These are phyloP conservation scores for Ascidia mentula DNA, from an alignment of 23 tunicate species.

Conservation along the genomic window DNA sequence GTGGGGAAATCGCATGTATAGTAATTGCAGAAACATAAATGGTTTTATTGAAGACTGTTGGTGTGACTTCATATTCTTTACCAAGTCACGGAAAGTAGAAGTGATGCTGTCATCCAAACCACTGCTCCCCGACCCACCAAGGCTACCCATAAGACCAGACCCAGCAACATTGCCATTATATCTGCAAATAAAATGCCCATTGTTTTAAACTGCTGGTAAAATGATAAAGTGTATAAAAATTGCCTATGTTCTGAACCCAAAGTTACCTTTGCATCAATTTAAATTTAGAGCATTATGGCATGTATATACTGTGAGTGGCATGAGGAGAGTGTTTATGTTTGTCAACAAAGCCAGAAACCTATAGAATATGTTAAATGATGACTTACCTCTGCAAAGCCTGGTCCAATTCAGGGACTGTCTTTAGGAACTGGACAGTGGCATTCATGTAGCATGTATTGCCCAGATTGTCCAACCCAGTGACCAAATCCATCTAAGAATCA, in stretches of 20 bases:
- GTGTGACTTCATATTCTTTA: constrained; percentile 41
- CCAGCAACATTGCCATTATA: constrained; percentile 10
- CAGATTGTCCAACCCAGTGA: constrained; percentile 82
- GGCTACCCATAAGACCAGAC: constrained; percentile 29
- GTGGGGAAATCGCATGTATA: constrained; percentile 78
- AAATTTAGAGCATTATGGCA: neutral
- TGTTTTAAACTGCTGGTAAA: neutral
- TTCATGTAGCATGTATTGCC: constrained; percentile 99
- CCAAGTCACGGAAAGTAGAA: constrained; percentile 43
- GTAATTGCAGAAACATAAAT: constrained; percentile 62
- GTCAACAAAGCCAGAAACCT: no score
- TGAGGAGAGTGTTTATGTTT: neutral
- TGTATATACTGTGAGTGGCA: neutral
- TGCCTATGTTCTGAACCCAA: no score
- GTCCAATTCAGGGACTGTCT: constrained; percentile 86
- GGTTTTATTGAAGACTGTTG: constrained; percentile 70
- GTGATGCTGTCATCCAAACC: constrained; percentile 59
- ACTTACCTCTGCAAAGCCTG: constrained; percentile 64
- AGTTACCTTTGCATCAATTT: neutral
- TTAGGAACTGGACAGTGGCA: constrained; percentile 89
- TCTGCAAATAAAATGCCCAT: constrained; percentile 5
- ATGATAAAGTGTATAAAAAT: neutral
- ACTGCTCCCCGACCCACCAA: constrained; percentile 13
- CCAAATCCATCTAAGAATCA: constrained; percentile 61
- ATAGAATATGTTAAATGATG: no score